A percentile compares a stretch with the other conserved stretches of the same genome.
Conservation (phyloP, 2,888 invertebrate genomes). For the Molanna angustata region DNA sequence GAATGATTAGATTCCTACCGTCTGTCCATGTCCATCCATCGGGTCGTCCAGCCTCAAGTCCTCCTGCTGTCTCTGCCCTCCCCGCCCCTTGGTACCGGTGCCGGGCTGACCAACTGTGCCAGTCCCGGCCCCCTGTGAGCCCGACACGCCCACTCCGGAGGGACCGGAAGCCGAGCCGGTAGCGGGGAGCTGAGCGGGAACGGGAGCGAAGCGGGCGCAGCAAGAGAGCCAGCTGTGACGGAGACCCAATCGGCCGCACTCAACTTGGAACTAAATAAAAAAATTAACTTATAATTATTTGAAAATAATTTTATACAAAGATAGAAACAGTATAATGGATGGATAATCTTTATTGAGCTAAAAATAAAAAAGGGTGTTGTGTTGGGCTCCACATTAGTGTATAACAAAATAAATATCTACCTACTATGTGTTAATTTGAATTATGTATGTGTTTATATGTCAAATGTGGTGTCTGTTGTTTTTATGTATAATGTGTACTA, state of each 20-base stretch:
- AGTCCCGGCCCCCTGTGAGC: slow-evolving; percentile 11
- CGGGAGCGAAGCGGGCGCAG: slow-evolving; percentile 44
- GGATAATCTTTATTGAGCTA: too few species aligned
- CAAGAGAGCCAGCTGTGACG: slow-evolving; percentile 51
- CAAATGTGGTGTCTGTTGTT: too few species aligned
- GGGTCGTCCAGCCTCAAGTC: slow-evolving; percentile 13
- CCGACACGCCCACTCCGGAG: slow-evolving; percentile 35
- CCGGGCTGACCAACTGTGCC: not conserved
- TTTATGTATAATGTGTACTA: too few species aligned
- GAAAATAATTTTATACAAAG: too few species aligned
- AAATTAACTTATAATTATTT: too few species aligned
- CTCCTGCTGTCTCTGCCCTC: slow-evolving; percentile 9
- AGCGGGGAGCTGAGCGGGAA: slow-evolving; percentile 28
- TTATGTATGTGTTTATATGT: too few species aligned
- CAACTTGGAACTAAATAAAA: slow-evolving; percentile 55
- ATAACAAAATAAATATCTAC: too few species aligned
- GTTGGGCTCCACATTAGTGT: too few species aligned
- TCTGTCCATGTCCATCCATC: slow-evolving; percentile 18
- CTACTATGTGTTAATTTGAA: too few species aligned
- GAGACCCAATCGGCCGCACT: slow-evolving; percentile 46
- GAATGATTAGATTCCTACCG: too few species aligned
- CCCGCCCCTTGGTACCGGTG: not conserved
- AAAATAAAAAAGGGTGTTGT: too few species aligned
- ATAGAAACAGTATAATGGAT: too few species aligned
- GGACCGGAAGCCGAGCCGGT: slow-evolving; percentile 37